phyloP scores from a whole-genome alignment of 2,113 vertebrate species.

The Dermatemys mawii region DNA sequence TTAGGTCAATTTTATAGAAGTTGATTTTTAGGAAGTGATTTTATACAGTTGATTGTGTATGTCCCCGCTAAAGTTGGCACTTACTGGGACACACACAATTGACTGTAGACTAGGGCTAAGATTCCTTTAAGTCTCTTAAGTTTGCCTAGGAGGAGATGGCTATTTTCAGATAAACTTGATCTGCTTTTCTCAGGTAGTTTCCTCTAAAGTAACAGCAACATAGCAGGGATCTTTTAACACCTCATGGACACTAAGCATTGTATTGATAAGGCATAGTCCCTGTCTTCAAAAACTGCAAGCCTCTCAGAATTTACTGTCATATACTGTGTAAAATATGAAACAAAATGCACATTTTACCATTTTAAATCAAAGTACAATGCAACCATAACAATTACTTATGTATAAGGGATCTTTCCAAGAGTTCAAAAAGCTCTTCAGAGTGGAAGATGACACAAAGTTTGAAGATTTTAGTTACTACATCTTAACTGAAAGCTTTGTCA shows the following conservation, averaged over 20 bases:
- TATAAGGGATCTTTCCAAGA: neutral
- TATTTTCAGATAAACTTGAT: constrained; percentile 34
- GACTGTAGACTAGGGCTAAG: no score
- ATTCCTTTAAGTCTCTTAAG: neutral
- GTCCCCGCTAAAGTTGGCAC: no score
- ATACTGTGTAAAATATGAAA: neutral
- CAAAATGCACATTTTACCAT: neutral
- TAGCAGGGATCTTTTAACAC: neutral
- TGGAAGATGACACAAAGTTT: neutral
- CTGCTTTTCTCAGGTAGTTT: neutral
- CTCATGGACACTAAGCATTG: neutral
- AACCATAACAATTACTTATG: neutral
- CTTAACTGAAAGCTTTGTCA: neutral
- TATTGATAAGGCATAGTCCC: neutral
- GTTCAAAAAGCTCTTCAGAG: neutral
- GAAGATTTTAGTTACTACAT: neutral
- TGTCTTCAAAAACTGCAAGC: neutral
- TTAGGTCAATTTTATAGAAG: no score
- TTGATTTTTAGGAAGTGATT: no score
- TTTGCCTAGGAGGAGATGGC: neutral
- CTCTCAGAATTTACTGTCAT: neutral
- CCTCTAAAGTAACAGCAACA: neutral
- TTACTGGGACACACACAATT: no score
- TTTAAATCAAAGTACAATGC: neutral
- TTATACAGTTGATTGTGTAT: no score